Percentiles rank a stretch among this genome's conserved stretches.
Conservation (phyloP, 1,140 invertebrate species). For the Micrasema minimum region DNA sequence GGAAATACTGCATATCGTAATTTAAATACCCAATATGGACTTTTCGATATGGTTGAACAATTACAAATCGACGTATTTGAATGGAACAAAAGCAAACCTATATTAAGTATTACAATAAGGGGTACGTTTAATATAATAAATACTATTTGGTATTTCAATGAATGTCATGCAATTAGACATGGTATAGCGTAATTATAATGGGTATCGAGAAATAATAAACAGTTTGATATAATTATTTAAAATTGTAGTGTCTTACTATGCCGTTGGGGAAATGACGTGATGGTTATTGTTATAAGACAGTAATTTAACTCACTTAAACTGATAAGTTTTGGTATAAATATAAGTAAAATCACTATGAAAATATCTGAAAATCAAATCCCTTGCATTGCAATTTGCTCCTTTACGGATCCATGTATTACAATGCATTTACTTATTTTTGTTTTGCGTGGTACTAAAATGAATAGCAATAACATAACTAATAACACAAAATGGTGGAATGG, state of each 20-base stretch:
- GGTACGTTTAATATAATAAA: neutral
- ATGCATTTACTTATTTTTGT: too few species aligned
- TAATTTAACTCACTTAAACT: too few species aligned
- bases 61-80: conserved; percentile 13
- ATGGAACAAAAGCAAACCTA: conserved; percentile 16
- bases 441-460: neutral
- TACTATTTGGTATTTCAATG: neutral
- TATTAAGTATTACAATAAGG: neutral
- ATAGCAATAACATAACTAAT: neutral
- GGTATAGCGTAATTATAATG: conserved; percentile 16
- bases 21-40: neutral
- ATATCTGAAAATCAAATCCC: too few species aligned
- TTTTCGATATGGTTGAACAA: conserved; percentile 2
- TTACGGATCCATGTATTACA: too few species aligned
- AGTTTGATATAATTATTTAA: neutral
- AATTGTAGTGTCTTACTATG: neutral
- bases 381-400: too few species aligned
- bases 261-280: neutral
- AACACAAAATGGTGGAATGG: conserved; percentile 1
- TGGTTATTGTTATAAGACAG: too few species aligned
- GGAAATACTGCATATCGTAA: too few species aligned
- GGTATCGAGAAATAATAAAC: conserved; percentile 4
- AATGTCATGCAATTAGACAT: conserved; percentile 21
- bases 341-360: too few species aligned
- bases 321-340: too few species aligned